Conservation (phyloP, 2,888 invertebrate species). For the Drosophila mettleri region DNA sequence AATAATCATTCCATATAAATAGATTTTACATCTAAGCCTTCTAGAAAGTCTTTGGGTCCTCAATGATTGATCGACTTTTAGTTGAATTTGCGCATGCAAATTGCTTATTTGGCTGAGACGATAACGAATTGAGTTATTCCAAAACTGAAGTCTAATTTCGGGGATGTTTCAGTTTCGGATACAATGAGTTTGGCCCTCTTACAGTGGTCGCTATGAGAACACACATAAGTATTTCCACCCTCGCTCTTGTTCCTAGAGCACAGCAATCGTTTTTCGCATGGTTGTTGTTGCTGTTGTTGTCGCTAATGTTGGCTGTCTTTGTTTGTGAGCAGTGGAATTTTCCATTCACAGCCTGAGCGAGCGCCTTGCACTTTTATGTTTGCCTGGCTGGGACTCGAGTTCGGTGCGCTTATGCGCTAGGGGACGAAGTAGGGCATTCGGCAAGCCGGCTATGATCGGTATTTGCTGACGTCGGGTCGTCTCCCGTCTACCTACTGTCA, state of each 20-base stretch:
- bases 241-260: constrained; percentile 29
- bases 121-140: constrained; percentile 55
- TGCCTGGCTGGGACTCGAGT: constrained; percentile 53
- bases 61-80: constrained; percentile 65
- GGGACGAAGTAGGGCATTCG: constrained; percentile 51
- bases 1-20: background rate
- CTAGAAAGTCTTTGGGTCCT: constrained; percentile 23
- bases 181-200: constrained; percentile 20
- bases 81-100: constrained; percentile 63
- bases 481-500: constrained; percentile 68
- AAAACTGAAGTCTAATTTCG: constrained; percentile 74
- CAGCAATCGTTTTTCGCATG: constrained; percentile 13
- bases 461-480: constrained; percentile 5
- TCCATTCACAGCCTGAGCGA: constrained; percentile 71
- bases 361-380: constrained; percentile 71
- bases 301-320: constrained; percentile 17
- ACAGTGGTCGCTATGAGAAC: constrained; percentile 56
- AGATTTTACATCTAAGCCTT: constrained; percentile 7
- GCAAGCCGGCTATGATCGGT: constrained; percentile 19
- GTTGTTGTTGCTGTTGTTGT: constrained; percentile 35
- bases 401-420: constrained; percentile 27
- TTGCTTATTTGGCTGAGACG: constrained; percentile 51
- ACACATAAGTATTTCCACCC: constrained; percentile 54
- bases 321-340: constrained; percentile 75
- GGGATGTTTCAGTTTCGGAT: constrained; percentile 61